Evolutionary conservation across 1,140 invertebrate genomes (phyloP).

Genomic region (Heterodera schachtii): DNA sequence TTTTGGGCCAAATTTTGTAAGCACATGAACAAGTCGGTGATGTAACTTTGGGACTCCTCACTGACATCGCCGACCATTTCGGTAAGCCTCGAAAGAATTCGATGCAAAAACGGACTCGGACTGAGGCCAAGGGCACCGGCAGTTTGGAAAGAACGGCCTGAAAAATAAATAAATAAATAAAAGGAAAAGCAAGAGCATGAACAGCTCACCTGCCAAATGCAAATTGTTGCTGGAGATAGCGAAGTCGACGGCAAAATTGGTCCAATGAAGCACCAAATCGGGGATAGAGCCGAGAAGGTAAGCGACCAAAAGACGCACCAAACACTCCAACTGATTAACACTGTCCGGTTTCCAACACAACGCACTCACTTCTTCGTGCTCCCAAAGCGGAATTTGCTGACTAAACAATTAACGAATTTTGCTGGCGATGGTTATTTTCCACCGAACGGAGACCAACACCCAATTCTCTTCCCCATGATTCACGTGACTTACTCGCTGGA

Average conservation of each 20-base stretch:
- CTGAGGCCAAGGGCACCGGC: constrained; percentile 57
- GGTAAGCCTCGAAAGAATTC: constrained; percentile 86
- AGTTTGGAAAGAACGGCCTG: constrained; percentile 60
- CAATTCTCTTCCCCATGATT: background rate
- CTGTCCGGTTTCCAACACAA: constrained; percentile 89
- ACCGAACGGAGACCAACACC: no score
- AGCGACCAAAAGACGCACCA: constrained; percentile 77
- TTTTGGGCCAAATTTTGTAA: constrained; percentile 91
- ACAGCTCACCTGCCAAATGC: constrained; percentile 91
- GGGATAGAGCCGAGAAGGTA: constrained; percentile 86
- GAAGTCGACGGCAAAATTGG: constrained; percentile 89
- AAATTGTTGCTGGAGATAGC: constrained; percentile 91
- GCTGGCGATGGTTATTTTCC: no score
- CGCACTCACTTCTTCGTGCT: constrained; percentile 94
- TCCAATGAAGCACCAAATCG: constrained; percentile 88
- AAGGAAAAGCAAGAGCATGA: no score
- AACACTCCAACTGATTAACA: constrained; percentile 83
- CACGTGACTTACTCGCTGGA: background rate
- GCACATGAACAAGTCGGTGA: constrained; percentile 92
- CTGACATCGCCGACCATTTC: constrained; percentile 97
- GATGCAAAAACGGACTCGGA: constrained; percentile 52
- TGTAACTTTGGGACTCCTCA: constrained; percentile 98
- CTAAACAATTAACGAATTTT: no score
- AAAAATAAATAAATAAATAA: no score
- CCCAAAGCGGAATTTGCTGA: constrained; percentile 82